phyloP scores from a whole-genome alignment of 2,113 vertebrate species.

The Anguilla japonica region DNA sequence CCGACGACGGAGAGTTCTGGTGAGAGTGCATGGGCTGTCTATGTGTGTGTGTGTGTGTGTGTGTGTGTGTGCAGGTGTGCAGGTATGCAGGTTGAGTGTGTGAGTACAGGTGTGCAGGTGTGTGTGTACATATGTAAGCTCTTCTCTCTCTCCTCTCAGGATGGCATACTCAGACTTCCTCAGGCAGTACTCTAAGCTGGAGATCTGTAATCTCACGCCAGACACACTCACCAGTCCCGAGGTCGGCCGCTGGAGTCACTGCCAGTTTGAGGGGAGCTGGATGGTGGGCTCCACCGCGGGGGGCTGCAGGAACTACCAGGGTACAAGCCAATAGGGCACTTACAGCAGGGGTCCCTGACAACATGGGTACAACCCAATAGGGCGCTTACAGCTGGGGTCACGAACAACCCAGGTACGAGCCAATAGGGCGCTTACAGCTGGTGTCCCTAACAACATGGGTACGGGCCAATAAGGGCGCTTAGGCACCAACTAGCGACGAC shows the following conservation, averaged over 20 bases:
- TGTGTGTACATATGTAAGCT: not conserved
- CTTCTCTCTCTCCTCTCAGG: conserved; percentile 56
- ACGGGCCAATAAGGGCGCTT: too few relatives aligned
- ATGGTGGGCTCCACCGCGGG: conserved; percentile 68
- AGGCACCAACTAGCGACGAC: too few relatives aligned
- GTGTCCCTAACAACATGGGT: too few relatives aligned
- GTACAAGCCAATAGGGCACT: too few relatives aligned
- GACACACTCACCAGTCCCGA: conserved; percentile 64
- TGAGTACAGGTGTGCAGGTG: not conserved
- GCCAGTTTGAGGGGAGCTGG: conserved; percentile 71
- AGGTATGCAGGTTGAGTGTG: not conserved
- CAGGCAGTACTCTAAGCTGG: conserved; percentile 72
- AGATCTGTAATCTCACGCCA: conserved; percentile 78
- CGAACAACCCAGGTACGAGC: too few relatives aligned
- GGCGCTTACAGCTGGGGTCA: too few relatives aligned
- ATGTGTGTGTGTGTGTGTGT: not conserved
- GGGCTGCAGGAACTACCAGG: conserved; percentile 60
- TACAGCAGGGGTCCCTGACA: too few relatives aligned
- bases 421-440: too few relatives aligned
- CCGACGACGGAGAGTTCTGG: conserved; percentile 83
- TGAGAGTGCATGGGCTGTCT: conserved; percentile 49
- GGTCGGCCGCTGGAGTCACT: conserved; percentile 66
- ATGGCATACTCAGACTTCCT: conserved; percentile 79
- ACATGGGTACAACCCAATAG: too few relatives aligned
- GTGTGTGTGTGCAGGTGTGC: not conserved